Conservation (phyloP, 1,140 invertebrate species). For the Pentalonia nigronervosa region DNA sequence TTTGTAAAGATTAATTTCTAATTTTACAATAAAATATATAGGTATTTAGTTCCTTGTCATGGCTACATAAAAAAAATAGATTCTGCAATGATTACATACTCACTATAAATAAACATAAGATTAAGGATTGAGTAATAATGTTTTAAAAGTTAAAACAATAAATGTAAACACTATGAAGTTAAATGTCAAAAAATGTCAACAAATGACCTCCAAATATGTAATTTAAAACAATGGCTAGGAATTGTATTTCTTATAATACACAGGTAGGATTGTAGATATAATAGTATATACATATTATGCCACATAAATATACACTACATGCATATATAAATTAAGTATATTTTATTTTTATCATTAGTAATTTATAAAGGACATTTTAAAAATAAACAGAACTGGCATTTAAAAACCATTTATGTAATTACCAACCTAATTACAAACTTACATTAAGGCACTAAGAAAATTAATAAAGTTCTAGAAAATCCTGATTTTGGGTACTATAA, state of each 20-base stretch:
- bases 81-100: background rate
- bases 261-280: background rate
- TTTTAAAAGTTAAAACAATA: background rate
- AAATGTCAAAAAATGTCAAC: background rate
- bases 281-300: background rate
- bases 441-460: background rate
- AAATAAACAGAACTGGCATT: background rate
- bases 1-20: background rate
- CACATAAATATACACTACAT: background rate
- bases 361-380: background rate
- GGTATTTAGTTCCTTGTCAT: background rate
- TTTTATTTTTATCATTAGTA: background rate
- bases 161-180: background rate
- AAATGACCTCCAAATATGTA: background rate
- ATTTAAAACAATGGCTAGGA: background rate
- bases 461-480: background rate
- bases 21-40: background rate
- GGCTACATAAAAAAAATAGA: background rate
- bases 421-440: background rate
- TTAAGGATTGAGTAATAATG: background rate
- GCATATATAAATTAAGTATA: background rate
- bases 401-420: background rate
- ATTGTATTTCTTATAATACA: background rate
- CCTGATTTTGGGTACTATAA: background rate
- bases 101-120: background rate